Conservation (phyloP, 2,113 vertebrate species). For the Mobula hypostoma region DNA sequence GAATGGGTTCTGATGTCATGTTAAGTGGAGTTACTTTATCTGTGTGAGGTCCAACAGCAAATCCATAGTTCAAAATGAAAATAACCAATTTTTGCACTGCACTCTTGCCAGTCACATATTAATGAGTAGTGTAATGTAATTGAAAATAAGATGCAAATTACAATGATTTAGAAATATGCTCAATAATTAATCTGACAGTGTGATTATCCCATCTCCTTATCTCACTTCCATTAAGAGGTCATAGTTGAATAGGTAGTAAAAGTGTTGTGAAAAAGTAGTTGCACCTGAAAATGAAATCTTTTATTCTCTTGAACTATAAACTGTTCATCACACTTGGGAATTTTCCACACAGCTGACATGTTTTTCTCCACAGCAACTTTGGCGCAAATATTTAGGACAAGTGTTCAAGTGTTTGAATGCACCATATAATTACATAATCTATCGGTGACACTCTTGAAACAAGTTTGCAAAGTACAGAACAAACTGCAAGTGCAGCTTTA, state of each 20-base stretch:
- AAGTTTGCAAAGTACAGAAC: conserved; percentile 56
- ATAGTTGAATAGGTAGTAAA: background rate
- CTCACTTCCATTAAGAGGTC: background rate
- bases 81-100: no score
- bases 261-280: background rate
- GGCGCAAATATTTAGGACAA: conserved; percentile 69
- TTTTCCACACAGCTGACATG: conserved; percentile 57
- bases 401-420: conserved; percentile 58
- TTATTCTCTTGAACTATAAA: conserved; percentile 57
- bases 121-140: background rate
- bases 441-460: conserved; percentile 49
- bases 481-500: conserved; percentile 47
- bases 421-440: conserved; percentile 58
- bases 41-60: background rate
- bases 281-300: conserved; percentile 46
- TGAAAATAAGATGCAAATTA: background rate
- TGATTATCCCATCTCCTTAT: background rate
- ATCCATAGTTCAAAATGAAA: background rate
- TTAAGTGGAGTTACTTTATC: background rate
- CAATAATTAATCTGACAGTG: background rate
- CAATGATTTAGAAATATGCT: background rate
- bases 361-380: conserved; percentile 61
- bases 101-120: background rate
- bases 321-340: conserved; percentile 60
- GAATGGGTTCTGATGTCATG: background rate